phyloP scores from a whole-genome alignment of 2,888 invertebrate genomes.

The Drosophila niveifrons region DNA sequence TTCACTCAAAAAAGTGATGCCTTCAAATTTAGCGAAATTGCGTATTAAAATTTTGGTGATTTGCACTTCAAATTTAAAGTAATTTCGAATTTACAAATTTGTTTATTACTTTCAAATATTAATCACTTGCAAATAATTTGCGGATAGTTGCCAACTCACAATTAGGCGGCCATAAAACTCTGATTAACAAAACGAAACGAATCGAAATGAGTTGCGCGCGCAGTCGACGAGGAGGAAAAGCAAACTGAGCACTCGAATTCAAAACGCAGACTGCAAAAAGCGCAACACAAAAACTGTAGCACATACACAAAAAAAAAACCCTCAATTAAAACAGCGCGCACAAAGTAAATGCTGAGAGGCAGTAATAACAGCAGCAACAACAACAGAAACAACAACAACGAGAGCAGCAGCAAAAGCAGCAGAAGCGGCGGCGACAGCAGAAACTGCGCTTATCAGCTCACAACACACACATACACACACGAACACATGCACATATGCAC shows the following conservation, averaged over 20 bases:
- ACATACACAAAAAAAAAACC: slow-evolving; percentile 51
- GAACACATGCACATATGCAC: slow-evolving; percentile 17
- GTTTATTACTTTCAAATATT: neutral
- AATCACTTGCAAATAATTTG: neutral
- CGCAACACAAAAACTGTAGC: slow-evolving; percentile 58
- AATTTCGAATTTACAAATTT: neutral
- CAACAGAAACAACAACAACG: slow-evolving; percentile 7
- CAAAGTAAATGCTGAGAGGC: slow-evolving; percentile 44
- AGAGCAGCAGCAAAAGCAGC: too few relatives aligned
- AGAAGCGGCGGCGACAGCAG: slow-evolving; percentile 7
- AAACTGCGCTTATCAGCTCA: slow-evolving; percentile 49
- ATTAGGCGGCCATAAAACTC: slow-evolving; percentile 2
- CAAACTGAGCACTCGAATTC: slow-evolving; percentile 47
- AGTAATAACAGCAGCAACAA: slow-evolving; percentile 19
- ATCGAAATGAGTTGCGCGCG: slow-evolving; percentile 14
- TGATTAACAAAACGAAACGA: neutral
- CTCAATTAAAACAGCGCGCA: slow-evolving; percentile 43
- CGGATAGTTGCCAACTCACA: slow-evolving; percentile 1
- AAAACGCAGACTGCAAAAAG: slow-evolving; percentile 67
- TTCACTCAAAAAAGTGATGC: neutral
- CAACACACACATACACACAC: slow-evolving; percentile 27
- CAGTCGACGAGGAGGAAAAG: slow-evolving; percentile 26
- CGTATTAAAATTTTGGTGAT: neutral
- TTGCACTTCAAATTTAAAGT: neutral
- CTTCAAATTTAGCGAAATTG: neutral